phyloP scores from a whole-genome alignment of 2,113 vertebrate species.

The Crotalus viridis region DNA sequence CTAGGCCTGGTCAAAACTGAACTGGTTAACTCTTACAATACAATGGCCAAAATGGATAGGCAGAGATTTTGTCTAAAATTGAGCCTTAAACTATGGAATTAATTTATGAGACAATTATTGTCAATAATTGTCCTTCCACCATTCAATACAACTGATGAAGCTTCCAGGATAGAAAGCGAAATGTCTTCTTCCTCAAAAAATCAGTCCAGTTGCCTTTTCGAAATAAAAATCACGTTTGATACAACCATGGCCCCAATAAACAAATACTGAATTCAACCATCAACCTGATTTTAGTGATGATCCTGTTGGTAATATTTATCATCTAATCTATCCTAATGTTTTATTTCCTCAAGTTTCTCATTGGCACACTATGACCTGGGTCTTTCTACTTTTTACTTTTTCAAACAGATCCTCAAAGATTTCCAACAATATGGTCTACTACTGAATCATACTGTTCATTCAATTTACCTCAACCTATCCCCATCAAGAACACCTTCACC shows the following conservation, averaged over 20 bases:
- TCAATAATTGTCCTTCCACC: too few relatives aligned
- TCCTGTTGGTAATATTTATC: neutral
- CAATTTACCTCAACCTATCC: neutral
- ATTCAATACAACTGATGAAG: too few relatives aligned
- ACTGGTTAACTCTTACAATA: neutral
- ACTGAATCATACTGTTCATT: neutral
- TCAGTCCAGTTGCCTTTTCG: too few relatives aligned
- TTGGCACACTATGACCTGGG: neutral
- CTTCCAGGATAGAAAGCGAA: too few relatives aligned
- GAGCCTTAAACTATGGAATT: neutral
- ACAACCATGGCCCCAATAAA: neutral
- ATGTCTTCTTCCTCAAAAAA: too few relatives aligned
- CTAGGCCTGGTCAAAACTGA: neutral
- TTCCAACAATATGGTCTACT: neutral
- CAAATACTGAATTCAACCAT: neutral
- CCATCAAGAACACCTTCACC: neutral
- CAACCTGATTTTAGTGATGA: neutral
- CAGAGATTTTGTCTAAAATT: neutral
- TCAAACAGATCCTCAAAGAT: neutral
- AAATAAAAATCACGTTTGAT: too few relatives aligned
- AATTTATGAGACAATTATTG: neutral
- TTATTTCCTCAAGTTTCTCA: neutral
- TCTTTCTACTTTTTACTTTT: neutral
- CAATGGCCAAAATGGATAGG: neutral
- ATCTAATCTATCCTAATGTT: neutral